phyloP scores from a whole-genome alignment of 2,888 invertebrate genomes.

The Drepanosiphum platanoidis region DNA sequence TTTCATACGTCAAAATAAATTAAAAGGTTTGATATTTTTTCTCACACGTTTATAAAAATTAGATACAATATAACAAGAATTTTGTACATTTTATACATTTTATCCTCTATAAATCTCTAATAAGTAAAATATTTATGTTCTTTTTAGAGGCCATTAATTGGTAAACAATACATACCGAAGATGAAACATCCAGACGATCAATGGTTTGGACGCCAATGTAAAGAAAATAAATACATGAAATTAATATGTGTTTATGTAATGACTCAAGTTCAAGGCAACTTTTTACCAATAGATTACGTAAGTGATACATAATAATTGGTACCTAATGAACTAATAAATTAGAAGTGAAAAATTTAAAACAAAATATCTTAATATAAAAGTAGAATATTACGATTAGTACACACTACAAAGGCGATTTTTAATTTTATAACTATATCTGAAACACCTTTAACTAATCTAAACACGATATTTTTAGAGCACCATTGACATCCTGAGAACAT shows the following conservation, averaged over 20 bases:
- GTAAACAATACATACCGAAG: conserved; percentile 5
- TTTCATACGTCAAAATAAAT: too few species aligned
- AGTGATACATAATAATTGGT: neutral
- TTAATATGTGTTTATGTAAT: conserved; percentile 14
- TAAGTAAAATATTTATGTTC: neutral
- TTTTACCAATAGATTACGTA: conserved; percentile 42
- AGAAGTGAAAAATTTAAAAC: too few species aligned
- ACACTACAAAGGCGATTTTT: too few species aligned
- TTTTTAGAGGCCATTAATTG: conserved; percentile 26
- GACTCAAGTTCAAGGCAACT: conserved; percentile 26
- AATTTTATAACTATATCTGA: neutral
- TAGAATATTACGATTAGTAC: too few species aligned
- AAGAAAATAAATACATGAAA: conserved; percentile 37
- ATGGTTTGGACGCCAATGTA: conserved; percentile 30
- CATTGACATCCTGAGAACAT: conserved; percentile 61
- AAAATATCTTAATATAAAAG: too few species aligned
- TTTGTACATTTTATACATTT: too few species aligned
- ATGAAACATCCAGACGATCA: conserved; percentile 43
- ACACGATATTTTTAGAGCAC: conserved; percentile 40
- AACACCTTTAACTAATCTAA: neutral
- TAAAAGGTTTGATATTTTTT: too few species aligned
- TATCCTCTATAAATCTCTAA: too few species aligned
- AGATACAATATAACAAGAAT: too few species aligned
- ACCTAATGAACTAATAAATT: too few species aligned
- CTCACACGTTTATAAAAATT: too few species aligned